A percentile compares a stretch with the other conserved stretches of the same genome.
These are phyloP conservation scores for Sebastes schlegelii DNA, from an alignment of 2,113 vertebrate species.

Conservation along the genomic window DNA sequence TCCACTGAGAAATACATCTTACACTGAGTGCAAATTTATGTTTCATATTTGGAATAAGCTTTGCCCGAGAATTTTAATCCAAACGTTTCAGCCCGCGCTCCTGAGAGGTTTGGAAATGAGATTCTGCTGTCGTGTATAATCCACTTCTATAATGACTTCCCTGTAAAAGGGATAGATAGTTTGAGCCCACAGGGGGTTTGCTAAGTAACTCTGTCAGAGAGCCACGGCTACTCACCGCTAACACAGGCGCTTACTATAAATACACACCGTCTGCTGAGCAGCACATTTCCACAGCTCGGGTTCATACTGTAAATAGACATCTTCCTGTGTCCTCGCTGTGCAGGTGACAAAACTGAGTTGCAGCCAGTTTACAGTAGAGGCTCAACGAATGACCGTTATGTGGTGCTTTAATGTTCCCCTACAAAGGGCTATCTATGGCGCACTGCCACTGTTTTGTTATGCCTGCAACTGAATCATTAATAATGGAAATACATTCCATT, in stretches of 20 bases:
- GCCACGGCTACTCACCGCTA: conserved; percentile 54
- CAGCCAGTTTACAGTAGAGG: conserved; percentile 7
- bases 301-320: conserved; percentile 31
- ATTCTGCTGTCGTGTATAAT: conserved; percentile 76
- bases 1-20: conserved; percentile 35
- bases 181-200: conserved; percentile 62
- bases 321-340: conserved; percentile 21
- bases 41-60: conserved; percentile 67
- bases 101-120: conserved; percentile 73
- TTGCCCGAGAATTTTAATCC: conserved; percentile 62
- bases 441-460: conserved; percentile 33
- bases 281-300: conserved; percentile 33
- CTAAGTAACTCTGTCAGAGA: conserved; percentile 74
- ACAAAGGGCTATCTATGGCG: conserved; percentile 27
- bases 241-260: conserved; percentile 65
- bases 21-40: conserved; percentile 62
- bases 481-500: conserved; percentile 61
- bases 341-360: conserved; percentile 47
- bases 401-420: conserved; percentile 13
- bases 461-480: conserved; percentile 48
- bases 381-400: conserved; percentile 1
- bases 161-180: conserved; percentile 69
- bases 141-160: conserved; percentile 77
- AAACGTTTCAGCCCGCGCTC: conserved; percentile 54
- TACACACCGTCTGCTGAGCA: conserved; percentile 53